phyloP scores from a whole-genome alignment of 2,797 vertebrate genomes.

The Pseudotriccus pelzelni region DNA sequence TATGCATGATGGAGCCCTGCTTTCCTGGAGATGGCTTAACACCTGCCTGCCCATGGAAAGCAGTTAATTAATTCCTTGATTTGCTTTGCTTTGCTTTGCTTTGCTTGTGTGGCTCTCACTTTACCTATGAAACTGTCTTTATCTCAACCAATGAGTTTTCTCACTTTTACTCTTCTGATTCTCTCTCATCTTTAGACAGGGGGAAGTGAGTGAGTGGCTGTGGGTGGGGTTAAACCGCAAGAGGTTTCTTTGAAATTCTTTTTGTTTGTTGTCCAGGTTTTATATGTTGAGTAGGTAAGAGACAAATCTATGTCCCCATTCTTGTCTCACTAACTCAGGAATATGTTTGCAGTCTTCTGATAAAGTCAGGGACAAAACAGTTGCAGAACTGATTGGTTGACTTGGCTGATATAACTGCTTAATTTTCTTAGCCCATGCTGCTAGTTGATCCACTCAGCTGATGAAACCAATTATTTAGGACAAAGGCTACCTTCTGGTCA shows the following conservation, averaged over 20 bases:
- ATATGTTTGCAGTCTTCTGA: not conserved
- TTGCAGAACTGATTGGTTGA: not conserved
- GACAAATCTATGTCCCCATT: not conserved
- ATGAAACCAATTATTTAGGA: not conserved
- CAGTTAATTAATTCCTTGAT: not conserved
- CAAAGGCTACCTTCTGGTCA: not conserved
- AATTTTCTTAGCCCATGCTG: not conserved
- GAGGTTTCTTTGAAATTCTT: not conserved
- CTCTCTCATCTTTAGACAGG: not conserved
- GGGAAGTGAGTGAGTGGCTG: not conserved
- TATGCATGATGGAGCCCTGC: fast-evolving
- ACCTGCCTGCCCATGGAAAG: not conserved
- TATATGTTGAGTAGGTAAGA: not conserved
- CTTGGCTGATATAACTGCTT: not conserved
- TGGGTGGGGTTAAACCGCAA: not conserved
- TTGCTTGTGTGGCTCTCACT: not conserved
- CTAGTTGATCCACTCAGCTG: not conserved
- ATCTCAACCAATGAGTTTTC: not conserved
- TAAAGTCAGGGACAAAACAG: not conserved
- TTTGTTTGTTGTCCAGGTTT: not conserved
- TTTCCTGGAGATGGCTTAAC: not conserved
- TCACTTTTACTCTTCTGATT: not conserved
- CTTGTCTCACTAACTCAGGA: not conserved
- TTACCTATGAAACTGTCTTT: not conserved
- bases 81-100: not conserved